Base-by-base conservation (phyloP, 1,140 invertebrate genomes). In the Drosophila mojavensis region DNA sequence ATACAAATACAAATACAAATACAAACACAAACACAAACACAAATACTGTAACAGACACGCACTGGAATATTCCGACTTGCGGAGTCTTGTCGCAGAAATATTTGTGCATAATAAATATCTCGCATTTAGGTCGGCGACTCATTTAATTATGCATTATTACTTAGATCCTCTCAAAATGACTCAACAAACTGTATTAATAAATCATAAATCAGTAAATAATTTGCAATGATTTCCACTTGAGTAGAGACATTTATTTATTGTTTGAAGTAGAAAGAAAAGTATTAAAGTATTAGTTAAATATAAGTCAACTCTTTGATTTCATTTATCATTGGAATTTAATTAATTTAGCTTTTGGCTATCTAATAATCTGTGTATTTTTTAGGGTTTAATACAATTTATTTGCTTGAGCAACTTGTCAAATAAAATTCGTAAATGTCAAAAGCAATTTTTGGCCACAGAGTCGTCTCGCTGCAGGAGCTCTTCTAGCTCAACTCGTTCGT, bases 61-160 rank as follows among this genome's bases (percentile, higher is more conserved):
- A 24, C 5, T 45, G 24, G n/a, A 13, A 20, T 20, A 43, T 30
- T 24, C 4, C 58, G 20, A 36, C 59, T 24, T 20, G 13, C 7
- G 17, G 11, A 24, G 20, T 1, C 26, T 43, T 30, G 51, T n/a
- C 36, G 11, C 41, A 28, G 24, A 30, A 58, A 50, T 33, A 20
- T 39, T 53, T 48, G 48, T 43, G 15, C 58, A 33, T 59, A 43
- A 39, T 7, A 36, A 36, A 36, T 11, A 39, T 39, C 36, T 10
- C 11, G 26, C 39, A 50, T 26, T 48, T 55, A 55, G 64, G 33
- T 68, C 50, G 24, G 7, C 36, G 30, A 20, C 36, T 59, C 69
- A 69, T 74, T 56, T 45, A 75, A 70, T 75, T 75, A 70, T 70
- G 66, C 65, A 62, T 56, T 30, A 62, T 51, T 50, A 63, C 51